Evolutionary conservation across 1,140 invertebrate genomes (phyloP).

Genomic region (Zaprionus camerounensis): DNA sequence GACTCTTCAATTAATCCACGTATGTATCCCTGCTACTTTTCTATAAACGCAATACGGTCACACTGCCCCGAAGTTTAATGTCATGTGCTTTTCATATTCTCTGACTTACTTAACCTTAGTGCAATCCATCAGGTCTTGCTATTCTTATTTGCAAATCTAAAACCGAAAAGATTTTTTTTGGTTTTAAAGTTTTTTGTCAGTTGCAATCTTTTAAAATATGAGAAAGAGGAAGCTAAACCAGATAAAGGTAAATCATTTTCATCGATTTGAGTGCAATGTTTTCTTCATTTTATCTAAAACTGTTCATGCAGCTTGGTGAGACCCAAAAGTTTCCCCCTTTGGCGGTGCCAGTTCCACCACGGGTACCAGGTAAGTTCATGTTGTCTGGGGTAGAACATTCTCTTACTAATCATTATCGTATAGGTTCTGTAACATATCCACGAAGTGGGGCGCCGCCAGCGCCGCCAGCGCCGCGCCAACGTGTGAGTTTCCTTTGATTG

Average conservation of each 20-base stretch:
- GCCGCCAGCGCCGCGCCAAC: neutral
- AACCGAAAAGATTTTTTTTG: neutral
- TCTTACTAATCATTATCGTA: neutral
- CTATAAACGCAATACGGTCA: neutral
- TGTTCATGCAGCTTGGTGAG: neutral
- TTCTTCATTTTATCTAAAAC: neutral
- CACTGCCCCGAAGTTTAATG: neutral
- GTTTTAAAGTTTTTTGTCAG: neutral
- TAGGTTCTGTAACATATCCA: neutral
- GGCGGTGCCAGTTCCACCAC: neutral
- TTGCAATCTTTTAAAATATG: neutral
- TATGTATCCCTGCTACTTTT: neutral
- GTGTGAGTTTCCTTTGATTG: slow-evolving; percentile 3
- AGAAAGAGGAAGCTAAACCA: neutral
- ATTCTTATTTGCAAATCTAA: no score
- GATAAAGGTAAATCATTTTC: neutral
- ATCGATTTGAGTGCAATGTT: neutral
- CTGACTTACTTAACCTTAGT: no score
- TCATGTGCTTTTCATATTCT: neutral
- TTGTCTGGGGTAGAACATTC: neutral
- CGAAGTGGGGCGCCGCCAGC: neutral
- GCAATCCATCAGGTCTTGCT: no score
- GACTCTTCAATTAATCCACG: no score
- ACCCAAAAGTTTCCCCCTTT: neutral
- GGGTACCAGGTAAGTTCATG: neutral